Evolutionary conservation across 2,888 invertebrate genomes (phyloP).

Genomic region (Carterocephalus palaemon): DNA sequence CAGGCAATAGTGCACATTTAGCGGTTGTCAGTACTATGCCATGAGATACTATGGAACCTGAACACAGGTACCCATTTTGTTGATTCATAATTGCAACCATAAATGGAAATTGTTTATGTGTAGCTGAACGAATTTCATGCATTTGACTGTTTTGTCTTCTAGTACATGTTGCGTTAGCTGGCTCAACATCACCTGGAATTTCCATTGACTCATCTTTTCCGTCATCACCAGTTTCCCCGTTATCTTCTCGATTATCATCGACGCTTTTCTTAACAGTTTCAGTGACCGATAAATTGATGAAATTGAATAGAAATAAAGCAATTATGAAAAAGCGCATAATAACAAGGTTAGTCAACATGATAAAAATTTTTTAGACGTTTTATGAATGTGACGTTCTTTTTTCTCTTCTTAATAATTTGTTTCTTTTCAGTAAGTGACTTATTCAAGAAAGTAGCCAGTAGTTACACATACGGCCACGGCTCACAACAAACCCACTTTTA

Average conservation of each 20-base stretch:
- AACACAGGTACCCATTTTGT: constrained; percentile 61
- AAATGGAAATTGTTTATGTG: constrained; percentile 57
- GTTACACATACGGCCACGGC: no score
- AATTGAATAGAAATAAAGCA: constrained; percentile 41
- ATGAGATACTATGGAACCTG: constrained; percentile 59
- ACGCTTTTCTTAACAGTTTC: constrained; percentile 62
- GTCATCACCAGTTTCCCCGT: constrained; percentile 54
- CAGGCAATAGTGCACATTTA: constrained; percentile 45
- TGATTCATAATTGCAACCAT: constrained; percentile 64
- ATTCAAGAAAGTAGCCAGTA: constrained; percentile 24
- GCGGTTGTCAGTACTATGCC: constrained; percentile 63
- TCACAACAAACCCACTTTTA: no score
- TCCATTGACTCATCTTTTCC: constrained; percentile 57
- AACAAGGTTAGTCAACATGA: constrained; percentile 40
- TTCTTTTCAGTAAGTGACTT: constrained; percentile 21
- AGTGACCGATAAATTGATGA: constrained; percentile 40
- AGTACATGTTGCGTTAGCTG: constrained; percentile 45
- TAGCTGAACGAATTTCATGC: constrained; percentile 59
- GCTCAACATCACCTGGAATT: constrained; percentile 49
- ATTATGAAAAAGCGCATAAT: constrained; percentile 44
- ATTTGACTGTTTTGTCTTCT: constrained; percentile 55
- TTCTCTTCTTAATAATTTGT: constrained; percentile 43
- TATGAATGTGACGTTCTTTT: constrained; percentile 45
- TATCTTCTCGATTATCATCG: constrained; percentile 58
- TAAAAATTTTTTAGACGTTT: constrained; percentile 31